Evolutionary conservation across 2,888 invertebrate species (phyloP).

Genomic region (Chouioia cunea): DNA sequence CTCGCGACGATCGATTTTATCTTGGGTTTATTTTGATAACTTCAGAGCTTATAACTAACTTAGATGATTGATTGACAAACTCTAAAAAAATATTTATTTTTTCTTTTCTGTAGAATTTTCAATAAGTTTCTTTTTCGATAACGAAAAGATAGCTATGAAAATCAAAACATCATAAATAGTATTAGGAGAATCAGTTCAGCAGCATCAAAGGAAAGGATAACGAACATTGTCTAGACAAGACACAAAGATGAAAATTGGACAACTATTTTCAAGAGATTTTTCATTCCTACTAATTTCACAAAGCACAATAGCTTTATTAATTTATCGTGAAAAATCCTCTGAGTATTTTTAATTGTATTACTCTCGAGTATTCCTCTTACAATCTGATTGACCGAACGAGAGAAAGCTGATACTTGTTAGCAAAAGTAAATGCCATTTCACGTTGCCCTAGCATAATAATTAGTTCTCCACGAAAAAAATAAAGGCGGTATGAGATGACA

Average conservation of each 20-base stretch:
- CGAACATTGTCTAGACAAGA: not conserved
- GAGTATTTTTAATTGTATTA: constrained; percentile 6
- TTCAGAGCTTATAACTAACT: no score
- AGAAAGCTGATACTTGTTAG: not conserved
- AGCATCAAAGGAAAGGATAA: constrained; percentile 6
- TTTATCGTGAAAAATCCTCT: constrained; percentile 9
- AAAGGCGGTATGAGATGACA: not conserved
- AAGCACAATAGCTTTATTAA: not conserved
- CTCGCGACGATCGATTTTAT: not conserved
- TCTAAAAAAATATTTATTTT: no score
- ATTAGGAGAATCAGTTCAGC: constrained; percentile 9
- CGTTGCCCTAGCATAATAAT: constrained; percentile 45
- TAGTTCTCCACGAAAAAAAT: constrained; percentile 43
- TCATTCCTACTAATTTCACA: not conserved
- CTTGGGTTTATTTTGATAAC: no score
- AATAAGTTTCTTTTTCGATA: no score
- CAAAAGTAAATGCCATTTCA: constrained; percentile 10
- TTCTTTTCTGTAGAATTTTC: no score
- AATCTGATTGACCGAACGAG: not conserved
- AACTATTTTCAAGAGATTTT: constrained; percentile 13
- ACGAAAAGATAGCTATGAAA: no score
- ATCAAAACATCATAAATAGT: constrained; percentile 1
- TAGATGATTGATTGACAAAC: no score
- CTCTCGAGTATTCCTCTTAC: no score
- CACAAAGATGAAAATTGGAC: constrained; percentile 25